Conservation (phyloP, 2,888 invertebrate genomes). For the Lissocephala sabroskyi region DNA sequence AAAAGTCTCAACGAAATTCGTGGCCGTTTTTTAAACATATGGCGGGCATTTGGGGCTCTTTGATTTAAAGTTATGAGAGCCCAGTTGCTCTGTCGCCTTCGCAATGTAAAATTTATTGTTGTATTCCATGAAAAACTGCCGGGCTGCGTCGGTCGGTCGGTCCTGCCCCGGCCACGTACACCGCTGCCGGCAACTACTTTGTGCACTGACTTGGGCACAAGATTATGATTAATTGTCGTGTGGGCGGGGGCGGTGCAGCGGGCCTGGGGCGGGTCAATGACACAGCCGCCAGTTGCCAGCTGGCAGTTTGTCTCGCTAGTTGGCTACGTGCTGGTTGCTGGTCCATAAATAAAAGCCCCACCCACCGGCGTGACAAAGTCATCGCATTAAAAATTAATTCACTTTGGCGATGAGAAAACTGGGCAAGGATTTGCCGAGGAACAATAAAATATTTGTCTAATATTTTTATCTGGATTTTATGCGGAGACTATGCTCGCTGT, state of each 20-base stretch:
- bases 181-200: conserved; percentile 40
- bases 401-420: conserved; percentile 21
- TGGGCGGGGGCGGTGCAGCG: conserved; percentile 47
- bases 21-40: background rate
- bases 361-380: conserved; percentile 33
- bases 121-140: conserved; percentile 44
- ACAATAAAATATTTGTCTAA: background rate
- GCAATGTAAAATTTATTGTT: conserved; percentile 55
- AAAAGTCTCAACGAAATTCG: conserved; percentile 41
- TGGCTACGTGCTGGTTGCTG: conserved; percentile 30
- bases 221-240: conserved; percentile 54
- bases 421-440: too few species aligned
- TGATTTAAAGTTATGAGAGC: conserved; percentile 51
- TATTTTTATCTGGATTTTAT: background rate
- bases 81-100: conserved; percentile 1
- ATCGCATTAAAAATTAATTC: conserved; percentile 59
- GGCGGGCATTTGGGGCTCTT: conserved; percentile 16
- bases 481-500: conserved; percentile 6
- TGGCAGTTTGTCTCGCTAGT: background rate
- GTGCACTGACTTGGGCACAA: conserved; percentile 28
- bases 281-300: conserved; percentile 17
- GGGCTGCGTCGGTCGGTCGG: background rate
- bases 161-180: conserved; percentile 27
- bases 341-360: conserved; percentile 43
- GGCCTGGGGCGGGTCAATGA: conserved; percentile 54